Conservation (phyloP, 2,888 invertebrate species). For the Cephus pulcher region DNA sequence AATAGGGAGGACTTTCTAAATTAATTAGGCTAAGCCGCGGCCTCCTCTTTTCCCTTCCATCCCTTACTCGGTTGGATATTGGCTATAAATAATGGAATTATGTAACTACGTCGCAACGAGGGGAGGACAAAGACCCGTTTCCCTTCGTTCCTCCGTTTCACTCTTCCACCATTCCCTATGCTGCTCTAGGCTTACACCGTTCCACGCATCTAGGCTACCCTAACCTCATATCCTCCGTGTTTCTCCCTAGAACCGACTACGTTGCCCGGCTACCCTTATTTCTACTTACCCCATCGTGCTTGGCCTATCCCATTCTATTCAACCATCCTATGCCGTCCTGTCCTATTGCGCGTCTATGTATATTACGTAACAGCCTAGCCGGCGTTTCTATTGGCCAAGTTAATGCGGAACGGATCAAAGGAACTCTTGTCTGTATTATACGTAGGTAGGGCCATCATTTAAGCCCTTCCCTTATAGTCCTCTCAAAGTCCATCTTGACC, state of each 20-base stretch:
- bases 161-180: not conserved
- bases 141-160: slow-evolving; percentile 27
- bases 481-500: not conserved
- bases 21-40: slow-evolving; percentile 50
- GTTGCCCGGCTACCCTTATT: not conserved
- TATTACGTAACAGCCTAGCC: not conserved
- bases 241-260: not conserved
- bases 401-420: not conserved
- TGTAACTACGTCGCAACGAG: slow-evolving; percentile 41
- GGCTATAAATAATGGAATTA: slow-evolving; percentile 58
- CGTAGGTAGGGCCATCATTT: not conserved
- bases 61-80: slow-evolving; percentile 34
- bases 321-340: not conserved
- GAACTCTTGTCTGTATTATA: not conserved
- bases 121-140: slow-evolving; percentile 43
- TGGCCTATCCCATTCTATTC: not conserved
- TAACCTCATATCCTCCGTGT: not conserved
- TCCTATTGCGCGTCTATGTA: not conserved
- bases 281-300: not conserved
- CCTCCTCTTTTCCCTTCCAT: slow-evolving; percentile 35
- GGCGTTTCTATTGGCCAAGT: not conserved
- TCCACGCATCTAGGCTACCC: not conserved
- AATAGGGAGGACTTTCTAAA: slow-evolving; percentile 34
- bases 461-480: not conserved
- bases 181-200: not conserved